phyloP scores from a whole-genome alignment of 2,888 invertebrate species.

The Epinotia bilunana region DNA sequence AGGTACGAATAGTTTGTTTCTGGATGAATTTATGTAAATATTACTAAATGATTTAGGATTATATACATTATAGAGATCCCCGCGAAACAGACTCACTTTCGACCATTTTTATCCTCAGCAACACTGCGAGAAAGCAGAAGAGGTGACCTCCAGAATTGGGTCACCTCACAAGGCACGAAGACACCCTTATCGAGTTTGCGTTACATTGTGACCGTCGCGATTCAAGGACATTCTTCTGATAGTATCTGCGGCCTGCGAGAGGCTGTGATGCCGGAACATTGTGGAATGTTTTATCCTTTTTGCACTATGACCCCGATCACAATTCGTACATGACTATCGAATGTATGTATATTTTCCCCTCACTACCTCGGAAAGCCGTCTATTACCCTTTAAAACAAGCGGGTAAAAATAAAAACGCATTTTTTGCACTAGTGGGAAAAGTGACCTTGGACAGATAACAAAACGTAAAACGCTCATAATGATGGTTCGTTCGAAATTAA shows the following conservation, averaged over 20 bases:
- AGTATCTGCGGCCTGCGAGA: slow-evolving; percentile 36
- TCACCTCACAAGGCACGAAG: slow-evolving; percentile 57
- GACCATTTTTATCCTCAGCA: slow-evolving; percentile 1
- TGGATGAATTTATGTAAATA: neutral
- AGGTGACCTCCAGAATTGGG: slow-evolving; percentile 59
- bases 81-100: neutral
- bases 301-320: slow-evolving; percentile 22
- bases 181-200: slow-evolving; percentile 46
- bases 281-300: slow-evolving; percentile 24
- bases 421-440: no score
- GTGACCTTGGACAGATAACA: no score
- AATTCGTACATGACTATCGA: neutral
- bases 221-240: slow-evolving; percentile 39
- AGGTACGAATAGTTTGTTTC: neutral
- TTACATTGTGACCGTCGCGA: slow-evolving; percentile 38
- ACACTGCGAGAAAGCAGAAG: slow-evolving; percentile 25
- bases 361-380: no score
- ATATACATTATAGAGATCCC: neutral
- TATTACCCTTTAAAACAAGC: no score
- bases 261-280: slow-evolving; percentile 27
- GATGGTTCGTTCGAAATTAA: no score
- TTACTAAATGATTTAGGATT: no score
- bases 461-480: no score
- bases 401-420: no score
- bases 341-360: no score